Evolutionary conservation across 1,140 invertebrate genomes (phyloP), one percentile per base, ranked within the genome.

Genomic region (Diachasmimorpha longicaudata): DNA sequence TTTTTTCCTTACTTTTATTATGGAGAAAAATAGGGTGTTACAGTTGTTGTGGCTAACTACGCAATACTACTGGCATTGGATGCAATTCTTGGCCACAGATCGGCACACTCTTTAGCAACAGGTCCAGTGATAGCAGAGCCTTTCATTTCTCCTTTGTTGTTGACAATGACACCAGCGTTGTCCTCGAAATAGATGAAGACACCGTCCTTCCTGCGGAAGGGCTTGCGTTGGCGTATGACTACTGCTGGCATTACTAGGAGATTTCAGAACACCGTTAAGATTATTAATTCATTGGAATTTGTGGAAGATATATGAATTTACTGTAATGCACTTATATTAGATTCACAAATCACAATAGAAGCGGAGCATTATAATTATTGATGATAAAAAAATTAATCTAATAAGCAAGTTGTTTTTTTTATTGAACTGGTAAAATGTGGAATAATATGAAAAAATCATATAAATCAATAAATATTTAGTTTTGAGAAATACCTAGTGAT

Each of bases 141-240:
- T 91, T 99, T 99, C 98, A 99, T 99, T 93, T 99, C 98, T 77
- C 98, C 98, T 91, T 99, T 99, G 88, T 99, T 98, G 89, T 99
- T 99, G 19, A 99, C 98, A 88, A 99, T 99, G 37, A 99, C 98
- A 42, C 98, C 98, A 21, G 98, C 98, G 91, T 99, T 99, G 89
- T 99, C 98, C 90, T 99, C 98, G 90, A 99, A 99, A 87, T 99
- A 99, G 90, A 99, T 97, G 89, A 99, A 99, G 31, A 96, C 94
- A 21, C 98, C 98, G 88, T 99, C 97, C 93, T 99, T 98, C 94
- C 98, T 97, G 77, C 98, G 92, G 90, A 98, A 99, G 4, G 97
- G 96, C 91, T 99, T 99, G 75, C 98, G 92, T 88, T 99, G 98
- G 85, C 98, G 92, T 82, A 99, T 97, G 2, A 99, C 97, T 74